Conservation (phyloP, 2,888 invertebrate species). For the Papilio gigon region DNA sequence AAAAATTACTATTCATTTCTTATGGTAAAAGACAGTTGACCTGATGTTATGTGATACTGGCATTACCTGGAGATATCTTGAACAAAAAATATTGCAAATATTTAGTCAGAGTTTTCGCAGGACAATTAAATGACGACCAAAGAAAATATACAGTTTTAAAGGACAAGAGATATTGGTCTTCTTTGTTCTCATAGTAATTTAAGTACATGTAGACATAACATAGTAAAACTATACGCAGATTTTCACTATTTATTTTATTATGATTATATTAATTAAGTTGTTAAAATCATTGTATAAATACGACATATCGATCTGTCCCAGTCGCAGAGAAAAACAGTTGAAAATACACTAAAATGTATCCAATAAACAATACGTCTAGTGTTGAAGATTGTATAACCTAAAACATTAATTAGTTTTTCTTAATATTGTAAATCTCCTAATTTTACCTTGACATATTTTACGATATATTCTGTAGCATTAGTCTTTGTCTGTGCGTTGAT, state of each 20-base stretch:
- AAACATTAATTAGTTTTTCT: background rate
- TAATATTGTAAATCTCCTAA: background rate
- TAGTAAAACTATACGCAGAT: background rate
- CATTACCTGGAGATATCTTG: background rate
- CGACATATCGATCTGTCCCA: background rate
- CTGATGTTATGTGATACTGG: conserved; percentile 2
- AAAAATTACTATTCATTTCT: background rate
- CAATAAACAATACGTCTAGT: background rate
- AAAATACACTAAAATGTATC: background rate
- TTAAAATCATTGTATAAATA: too few species aligned
- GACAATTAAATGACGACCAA: background rate
- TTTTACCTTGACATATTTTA: conserved; percentile 4
- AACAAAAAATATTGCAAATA: background rate
- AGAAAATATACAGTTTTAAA: background rate
- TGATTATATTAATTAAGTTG: too few species aligned
- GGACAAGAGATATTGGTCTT: background rate
- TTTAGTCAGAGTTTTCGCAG: background rate
- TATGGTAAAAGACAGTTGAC: background rate
- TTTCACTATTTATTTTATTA: background rate
- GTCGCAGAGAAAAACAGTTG: background rate
- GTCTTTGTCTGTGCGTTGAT: background rate
- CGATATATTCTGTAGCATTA: background rate
- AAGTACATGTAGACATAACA: background rate
- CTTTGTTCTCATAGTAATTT: background rate
- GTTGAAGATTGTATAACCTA: background rate